phyloP scores from a whole-genome alignment of 2,797 vertebrate genomes.

The Chaenodraco wilsoni region DNA sequence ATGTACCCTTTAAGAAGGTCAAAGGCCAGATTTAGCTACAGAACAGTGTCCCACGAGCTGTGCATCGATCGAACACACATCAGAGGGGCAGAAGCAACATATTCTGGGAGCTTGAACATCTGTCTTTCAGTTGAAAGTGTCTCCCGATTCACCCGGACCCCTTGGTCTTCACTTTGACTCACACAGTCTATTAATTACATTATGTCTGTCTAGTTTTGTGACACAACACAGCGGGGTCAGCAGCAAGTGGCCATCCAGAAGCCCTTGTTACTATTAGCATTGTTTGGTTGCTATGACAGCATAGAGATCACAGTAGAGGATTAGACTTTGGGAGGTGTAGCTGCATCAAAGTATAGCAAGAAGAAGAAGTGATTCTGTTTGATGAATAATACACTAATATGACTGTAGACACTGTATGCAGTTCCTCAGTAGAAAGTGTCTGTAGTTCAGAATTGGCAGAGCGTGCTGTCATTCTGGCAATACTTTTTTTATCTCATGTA shows the following conservation, averaged over 20 bases:
- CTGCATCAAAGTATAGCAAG: conserved; percentile 36
- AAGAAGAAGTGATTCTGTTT: conserved; percentile 45
- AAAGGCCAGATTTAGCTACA: background rate
- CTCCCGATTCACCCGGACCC: background rate
- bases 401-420: conserved; percentile 9
- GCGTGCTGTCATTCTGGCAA: background rate
- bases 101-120: background rate
- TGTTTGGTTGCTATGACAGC: conserved; percentile 73
- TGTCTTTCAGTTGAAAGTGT: background rate
- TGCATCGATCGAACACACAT: background rate
- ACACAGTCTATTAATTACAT: too few species aligned
- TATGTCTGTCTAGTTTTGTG: conserved; percentile 28
- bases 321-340: conserved; percentile 31
- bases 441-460: conserved; percentile 9
- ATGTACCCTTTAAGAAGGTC: conserved; percentile 9
- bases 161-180: conserved; percentile 1
- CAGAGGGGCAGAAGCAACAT: background rate
- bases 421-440: conserved; percentile 2
- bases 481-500: background rate
- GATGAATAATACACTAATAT: conserved; percentile 50
- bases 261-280: conserved; percentile 67
- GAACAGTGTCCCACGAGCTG: background rate
- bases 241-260: conserved; percentile 44
- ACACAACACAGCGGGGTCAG: conserved; percentile 21
- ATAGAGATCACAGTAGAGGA: conserved; percentile 22